Conservation (phyloP, 2,113 vertebrate genomes). For the Oxyura jamaicensis region DNA sequence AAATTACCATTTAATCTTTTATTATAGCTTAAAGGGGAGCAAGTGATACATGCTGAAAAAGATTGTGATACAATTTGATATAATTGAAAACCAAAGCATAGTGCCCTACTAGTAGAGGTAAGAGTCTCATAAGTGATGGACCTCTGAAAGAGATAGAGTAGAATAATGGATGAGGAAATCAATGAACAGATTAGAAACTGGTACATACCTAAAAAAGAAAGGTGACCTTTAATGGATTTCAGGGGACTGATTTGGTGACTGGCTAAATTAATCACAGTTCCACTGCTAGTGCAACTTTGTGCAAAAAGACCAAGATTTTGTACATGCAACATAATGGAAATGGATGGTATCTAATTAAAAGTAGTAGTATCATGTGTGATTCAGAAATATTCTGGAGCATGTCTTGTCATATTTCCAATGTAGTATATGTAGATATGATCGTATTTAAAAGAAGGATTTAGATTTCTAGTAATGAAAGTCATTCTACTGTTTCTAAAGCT, state of each 20-base stretch:
- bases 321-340: not conserved
- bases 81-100: slow-evolving; percentile 58
- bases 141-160: slow-evolving; percentile 28
- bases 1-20: slow-evolving; percentile 66
- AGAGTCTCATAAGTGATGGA: slow-evolving; percentile 50
- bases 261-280: slow-evolving; percentile 56
- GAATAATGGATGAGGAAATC: slow-evolving; percentile 54
- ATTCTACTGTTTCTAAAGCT: slow-evolving; percentile 71
- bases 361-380: not conserved
- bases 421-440: slow-evolving; percentile 1
- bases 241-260: slow-evolving; percentile 16
- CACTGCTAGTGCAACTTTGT: slow-evolving; percentile 5
- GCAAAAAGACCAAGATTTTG: slow-evolving; percentile 33
- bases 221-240: slow-evolving; percentile 58
- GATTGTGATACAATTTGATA: slow-evolving; percentile 30
- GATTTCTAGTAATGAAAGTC: slow-evolving; percentile 64
- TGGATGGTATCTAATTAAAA: not conserved
- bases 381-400: not conserved
- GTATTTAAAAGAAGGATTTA: slow-evolving; percentile 63
- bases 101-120: slow-evolving; percentile 44
- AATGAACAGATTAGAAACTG: slow-evolving; percentile 47
- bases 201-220: slow-evolving; percentile 23
- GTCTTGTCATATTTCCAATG: not conserved
- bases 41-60: slow-evolving; percentile 61
- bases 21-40: slow-evolving; percentile 31